Percentiles rank a stretch among this genome's conserved stretches.
Conservation (phyloP, 1,140 invertebrate species). For the Trachymyrmex cornetzi region DNA sequence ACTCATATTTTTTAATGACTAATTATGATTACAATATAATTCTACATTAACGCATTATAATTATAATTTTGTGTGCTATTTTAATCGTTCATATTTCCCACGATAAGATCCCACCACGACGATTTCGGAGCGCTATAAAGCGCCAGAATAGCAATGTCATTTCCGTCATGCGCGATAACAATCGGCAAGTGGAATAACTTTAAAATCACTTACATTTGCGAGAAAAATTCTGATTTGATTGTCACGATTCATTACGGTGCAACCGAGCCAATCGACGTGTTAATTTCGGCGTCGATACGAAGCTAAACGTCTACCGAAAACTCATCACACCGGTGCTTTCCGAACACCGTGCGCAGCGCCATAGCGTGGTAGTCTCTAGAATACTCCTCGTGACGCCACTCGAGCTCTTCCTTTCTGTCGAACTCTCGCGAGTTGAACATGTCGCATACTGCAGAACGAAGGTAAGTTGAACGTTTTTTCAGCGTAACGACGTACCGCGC, state of each 20-base stretch:
- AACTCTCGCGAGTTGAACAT: slow-evolving; percentile 91
- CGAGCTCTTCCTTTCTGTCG: slow-evolving; percentile 90
- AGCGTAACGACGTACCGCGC: slow-evolving; percentile 19
- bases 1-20: slow-evolving; percentile 2
- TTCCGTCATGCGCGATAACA: slow-evolving; percentile 74
- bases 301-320: neutral
- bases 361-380: slow-evolving; percentile 60
- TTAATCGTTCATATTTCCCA: slow-evolving; percentile 59
- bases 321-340: neutral
- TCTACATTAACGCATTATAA: neutral
- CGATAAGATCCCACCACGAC: neutral
- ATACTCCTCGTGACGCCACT: slow-evolving; percentile 82
- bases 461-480: slow-evolving; percentile 88
- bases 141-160: slow-evolving; percentile 68
- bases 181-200: neutral
- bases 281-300: neutral
- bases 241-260: neutral
- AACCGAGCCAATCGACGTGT: neutral
- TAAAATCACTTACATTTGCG: slow-evolving; percentile 15
- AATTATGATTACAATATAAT: neutral
- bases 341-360: slow-evolving; percentile 60
- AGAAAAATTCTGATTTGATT: neutral
- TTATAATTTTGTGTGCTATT: neutral
- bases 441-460: slow-evolving; percentile 91
- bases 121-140: neutral